phyloP scores from a whole-genome alignment of 1,140 invertebrate species.

The Penaeus japonicus region DNA sequence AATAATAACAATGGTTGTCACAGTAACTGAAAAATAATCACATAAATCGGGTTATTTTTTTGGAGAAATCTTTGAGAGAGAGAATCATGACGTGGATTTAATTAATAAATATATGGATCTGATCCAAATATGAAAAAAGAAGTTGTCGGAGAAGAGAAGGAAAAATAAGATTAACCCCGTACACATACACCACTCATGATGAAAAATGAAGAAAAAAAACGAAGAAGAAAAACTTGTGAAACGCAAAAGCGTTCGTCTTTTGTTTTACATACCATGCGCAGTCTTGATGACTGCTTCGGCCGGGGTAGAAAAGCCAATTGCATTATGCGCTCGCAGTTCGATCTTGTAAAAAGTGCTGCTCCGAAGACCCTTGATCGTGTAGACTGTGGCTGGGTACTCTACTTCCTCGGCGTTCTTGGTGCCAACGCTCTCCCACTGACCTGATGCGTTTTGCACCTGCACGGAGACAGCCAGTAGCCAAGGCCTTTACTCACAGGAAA shows the following conservation, averaged over 20 bases:
- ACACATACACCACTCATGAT: background rate
- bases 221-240: background rate
- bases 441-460: slow-evolving; percentile 61
- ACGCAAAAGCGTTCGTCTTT: no score
- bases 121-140: no score
- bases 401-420: slow-evolving; percentile 66
- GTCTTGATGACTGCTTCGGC: slow-evolving; percentile 81
- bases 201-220: background rate
- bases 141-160: no score
- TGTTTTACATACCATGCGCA: slow-evolving; percentile 72
- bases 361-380: slow-evolving; percentile 73
- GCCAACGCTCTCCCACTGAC: slow-evolving; percentile 70
- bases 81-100: no score
- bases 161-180: background rate
- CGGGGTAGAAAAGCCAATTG: slow-evolving; percentile 79
- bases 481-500: no score
- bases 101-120: no score
- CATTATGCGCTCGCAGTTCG: slow-evolving; percentile 84
- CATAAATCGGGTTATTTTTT: no score
- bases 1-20: no score
- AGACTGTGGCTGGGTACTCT: slow-evolving; percentile 67
- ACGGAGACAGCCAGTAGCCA: background rate
- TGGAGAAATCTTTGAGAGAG: no score
- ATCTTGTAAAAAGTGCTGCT: slow-evolving; percentile 83
- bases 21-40: no score